These are phyloP conservation scores for Argya squamiceps DNA, from an alignment of 2,797 vertebrate genomes.

Conservation along the genomic window DNA sequence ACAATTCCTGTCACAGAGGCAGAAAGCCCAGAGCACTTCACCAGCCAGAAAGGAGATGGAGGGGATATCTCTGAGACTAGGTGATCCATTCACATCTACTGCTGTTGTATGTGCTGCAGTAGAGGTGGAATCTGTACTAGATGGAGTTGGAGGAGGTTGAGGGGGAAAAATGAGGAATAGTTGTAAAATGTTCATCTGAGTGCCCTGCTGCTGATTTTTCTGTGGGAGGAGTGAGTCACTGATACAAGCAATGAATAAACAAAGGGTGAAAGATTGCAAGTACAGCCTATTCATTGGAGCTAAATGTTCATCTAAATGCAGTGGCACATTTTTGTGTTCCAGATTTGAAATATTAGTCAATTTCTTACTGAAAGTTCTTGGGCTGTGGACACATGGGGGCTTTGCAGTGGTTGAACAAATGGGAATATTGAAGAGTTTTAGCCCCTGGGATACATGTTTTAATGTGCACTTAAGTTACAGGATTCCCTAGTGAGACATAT, in stretches of 20 bases:
- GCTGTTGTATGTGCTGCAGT: not conserved
- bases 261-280: not conserved
- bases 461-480: not conserved
- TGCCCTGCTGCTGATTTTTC: not conserved
- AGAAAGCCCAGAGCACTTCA: not conserved
- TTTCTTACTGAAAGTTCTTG: not conserved
- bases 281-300: not conserved
- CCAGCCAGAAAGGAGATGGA: not conserved
- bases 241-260: not conserved
- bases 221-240: constrained; percentile 4
- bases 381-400: not conserved
- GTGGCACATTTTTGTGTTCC: not conserved
- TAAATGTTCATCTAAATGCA: not conserved
- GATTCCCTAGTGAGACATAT: not conserved
- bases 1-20: not conserved
- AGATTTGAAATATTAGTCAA: not conserved
- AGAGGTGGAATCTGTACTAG: not conserved
- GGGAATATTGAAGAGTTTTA: not conserved
- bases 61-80: accelerated
- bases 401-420: not conserved
- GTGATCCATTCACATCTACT: not conserved
- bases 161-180: not conserved
- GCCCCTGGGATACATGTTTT: not conserved
- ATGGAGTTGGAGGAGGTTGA: not conserved
- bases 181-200: not conserved